Evolutionary conservation across 2,113 vertebrate species (phyloP).

Genomic region (Rhea americana): DNA sequence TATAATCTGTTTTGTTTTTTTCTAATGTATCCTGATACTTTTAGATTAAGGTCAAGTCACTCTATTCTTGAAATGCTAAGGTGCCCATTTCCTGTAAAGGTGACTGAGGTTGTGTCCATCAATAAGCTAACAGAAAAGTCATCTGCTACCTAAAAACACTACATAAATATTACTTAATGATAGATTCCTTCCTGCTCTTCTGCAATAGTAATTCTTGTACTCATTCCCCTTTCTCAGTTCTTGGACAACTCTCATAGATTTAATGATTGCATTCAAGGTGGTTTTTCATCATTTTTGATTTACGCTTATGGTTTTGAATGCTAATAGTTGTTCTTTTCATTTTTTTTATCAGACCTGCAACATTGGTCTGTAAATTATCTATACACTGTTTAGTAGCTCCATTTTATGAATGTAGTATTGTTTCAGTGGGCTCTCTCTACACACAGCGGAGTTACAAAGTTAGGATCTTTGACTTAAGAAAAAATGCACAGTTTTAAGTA

Average conservation of each 20-base stretch:
- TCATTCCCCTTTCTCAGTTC: neutral
- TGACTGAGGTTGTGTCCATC: neutral
- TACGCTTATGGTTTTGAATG: neutral
- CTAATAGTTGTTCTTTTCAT: neutral
- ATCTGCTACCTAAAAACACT: neutral
- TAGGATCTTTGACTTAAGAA: neutral
- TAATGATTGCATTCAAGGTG: neutral
- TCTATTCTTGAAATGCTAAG: slow-evolving; percentile 48
- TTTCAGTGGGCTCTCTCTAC: fast-evolving
- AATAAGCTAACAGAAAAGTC: neutral
- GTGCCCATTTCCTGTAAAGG: slow-evolving; percentile 7
- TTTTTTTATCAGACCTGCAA: neutral
- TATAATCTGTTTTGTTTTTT: slow-evolving; percentile 49
- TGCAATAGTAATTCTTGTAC: neutral
- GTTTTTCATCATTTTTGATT: slow-evolving; percentile 4
- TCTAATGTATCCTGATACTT: slow-evolving; percentile 19
- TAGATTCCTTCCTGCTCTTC: slow-evolving; percentile 23
- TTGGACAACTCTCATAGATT: neutral
- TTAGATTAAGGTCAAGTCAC: slow-evolving; percentile 34
- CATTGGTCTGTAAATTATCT: neutral
- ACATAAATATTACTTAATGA: neutral
- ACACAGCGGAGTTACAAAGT: neutral
- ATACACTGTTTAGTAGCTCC: neutral
- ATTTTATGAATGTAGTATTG: neutral
- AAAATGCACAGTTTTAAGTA: neutral